phyloP scores from a whole-genome alignment of 2,888 invertebrate species.

The Hydrotaea cyrtoneurina region DNA sequence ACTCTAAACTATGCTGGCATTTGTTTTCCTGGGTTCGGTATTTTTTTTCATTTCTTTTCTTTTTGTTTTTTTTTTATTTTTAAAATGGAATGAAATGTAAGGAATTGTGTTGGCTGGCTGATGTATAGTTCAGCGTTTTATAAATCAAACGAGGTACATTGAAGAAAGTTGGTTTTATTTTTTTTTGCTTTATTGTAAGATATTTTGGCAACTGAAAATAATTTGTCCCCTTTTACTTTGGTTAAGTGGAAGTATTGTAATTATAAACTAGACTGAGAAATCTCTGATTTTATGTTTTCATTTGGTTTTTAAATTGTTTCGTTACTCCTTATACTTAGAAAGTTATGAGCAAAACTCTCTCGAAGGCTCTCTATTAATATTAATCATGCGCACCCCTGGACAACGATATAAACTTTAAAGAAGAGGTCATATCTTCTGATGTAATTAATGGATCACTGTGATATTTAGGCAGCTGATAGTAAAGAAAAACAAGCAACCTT shows the following conservation, averaged over 20 bases:
- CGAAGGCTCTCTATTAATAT: background rate
- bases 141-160: too few relatives aligned
- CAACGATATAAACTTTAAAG: background rate
- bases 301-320: background rate
- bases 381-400: background rate
- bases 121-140: background rate
- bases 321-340: background rate
- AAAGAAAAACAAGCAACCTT: too few relatives aligned
- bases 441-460: background rate
- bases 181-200: too few relatives aligned
- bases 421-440: background rate
- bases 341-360: background rate
- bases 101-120: slow-evolving; percentile 9
- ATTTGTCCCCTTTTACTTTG: too few relatives aligned
- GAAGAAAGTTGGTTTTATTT: too few relatives aligned
- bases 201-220: too few relatives aligned
- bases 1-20: background rate
- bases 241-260: too few relatives aligned
- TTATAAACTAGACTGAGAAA: too few relatives aligned
- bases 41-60: background rate
- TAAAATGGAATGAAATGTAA: slow-evolving; percentile 13
- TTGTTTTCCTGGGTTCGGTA: background rate
- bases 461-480: background rate
- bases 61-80: background rate
- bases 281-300: background rate